phyloP scores from a whole-genome alignment of 2,113 vertebrate species.

The Stomatorhinus ivindoensis region DNA sequence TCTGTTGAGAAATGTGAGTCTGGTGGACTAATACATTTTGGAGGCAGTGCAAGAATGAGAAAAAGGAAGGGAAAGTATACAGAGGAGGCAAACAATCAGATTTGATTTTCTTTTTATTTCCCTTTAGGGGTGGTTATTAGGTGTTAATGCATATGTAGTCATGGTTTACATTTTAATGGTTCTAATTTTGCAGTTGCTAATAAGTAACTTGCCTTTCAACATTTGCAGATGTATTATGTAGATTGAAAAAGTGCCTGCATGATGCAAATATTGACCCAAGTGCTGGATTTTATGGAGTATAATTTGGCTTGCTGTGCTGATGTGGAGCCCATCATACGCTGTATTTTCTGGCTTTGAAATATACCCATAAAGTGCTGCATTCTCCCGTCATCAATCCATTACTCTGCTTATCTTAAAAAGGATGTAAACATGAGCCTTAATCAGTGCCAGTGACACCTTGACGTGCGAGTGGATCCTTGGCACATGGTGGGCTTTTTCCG shows the following conservation, averaged over 20 bases:
- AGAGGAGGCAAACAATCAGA: neutral
- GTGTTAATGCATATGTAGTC: neutral
- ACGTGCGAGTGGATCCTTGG: neutral
- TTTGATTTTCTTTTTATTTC: neutral
- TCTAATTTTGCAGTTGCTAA: neutral
- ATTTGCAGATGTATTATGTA: neutral
- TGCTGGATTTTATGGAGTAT: neutral
- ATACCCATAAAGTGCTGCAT: neutral
- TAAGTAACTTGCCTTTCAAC: neutral
- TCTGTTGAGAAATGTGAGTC: neutral
- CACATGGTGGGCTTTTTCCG: neutral
- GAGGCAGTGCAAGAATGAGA: neutral
- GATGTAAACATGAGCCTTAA: neutral
- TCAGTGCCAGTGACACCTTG: neutral
- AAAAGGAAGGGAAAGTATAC: neutral
- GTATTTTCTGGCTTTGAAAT: neutral
- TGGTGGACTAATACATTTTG: neutral
- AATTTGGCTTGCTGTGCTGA: neutral
- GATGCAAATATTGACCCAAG: neutral
- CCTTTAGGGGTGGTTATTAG: neutral
- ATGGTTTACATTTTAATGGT: neutral
- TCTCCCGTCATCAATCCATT: neutral
- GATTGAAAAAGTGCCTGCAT: neutral
- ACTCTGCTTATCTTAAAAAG: neutral
- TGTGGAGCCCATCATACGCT: neutral